These are phyloP conservation scores for Clepsis dumicolana DNA, from an alignment of 2,888 invertebrate genomes.

Conservation along the genomic window DNA sequence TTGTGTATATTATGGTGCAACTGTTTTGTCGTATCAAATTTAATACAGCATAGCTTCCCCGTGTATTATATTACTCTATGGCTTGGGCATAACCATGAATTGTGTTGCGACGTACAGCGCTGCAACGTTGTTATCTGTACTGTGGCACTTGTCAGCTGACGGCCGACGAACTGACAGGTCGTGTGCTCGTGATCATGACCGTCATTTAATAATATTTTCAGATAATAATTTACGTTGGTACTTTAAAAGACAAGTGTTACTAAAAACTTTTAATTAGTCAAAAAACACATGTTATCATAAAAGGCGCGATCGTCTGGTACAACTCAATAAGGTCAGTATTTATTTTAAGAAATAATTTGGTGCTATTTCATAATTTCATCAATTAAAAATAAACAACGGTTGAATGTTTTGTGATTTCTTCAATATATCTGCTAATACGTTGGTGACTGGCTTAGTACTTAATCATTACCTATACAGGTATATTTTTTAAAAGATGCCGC, in stretches of 20 bases:
- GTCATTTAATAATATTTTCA: not conserved
- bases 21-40: too few relatives aligned
- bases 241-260: not conserved
- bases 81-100: too few relatives aligned
- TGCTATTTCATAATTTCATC: slow-evolving; percentile 1
- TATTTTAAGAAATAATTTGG: not conserved
- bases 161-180: not conserved
- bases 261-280: not conserved
- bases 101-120: too few relatives aligned
- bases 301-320: not conserved
- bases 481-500: slow-evolving; percentile 20
- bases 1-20: not conserved
- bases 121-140: not conserved
- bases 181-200: slow-evolving; percentile 17
- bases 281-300: slow-evolving; percentile 1
- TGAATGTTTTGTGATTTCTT: not conserved
- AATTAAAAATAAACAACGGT: not conserved
- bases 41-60: too few relatives aligned
- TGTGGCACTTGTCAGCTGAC: slow-evolving; percentile 33
- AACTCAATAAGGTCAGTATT: slow-evolving; percentile 26
- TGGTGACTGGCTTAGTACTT: too few relatives aligned
- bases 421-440: not conserved
- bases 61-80: too few relatives aligned
- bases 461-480: too few relatives aligned
- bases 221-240: not conserved